Evolutionary conservation across 1,140 invertebrate species (phyloP).

Genomic region (Zaprionus ghesquierei): DNA sequence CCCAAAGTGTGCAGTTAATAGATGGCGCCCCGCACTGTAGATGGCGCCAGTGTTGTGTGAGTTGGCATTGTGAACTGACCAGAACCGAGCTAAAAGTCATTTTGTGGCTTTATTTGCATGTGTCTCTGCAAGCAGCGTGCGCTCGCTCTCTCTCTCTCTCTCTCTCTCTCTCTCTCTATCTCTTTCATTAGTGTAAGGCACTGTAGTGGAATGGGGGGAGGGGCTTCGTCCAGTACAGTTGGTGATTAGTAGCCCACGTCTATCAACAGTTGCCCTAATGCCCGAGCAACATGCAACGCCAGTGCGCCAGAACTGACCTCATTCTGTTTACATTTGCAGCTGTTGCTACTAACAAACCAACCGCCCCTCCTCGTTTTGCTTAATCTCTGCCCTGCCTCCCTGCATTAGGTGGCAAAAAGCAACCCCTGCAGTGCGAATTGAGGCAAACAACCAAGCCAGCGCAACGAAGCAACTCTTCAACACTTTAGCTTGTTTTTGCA

Average conservation of each 20-base stretch:
- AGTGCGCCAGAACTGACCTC: conserved; percentile 56
- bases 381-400: not conserved
- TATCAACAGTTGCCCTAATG: conserved; percentile 79
- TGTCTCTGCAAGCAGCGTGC: conserved; percentile 14
- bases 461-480: conserved; percentile 17
- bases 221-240: conserved; percentile 37
- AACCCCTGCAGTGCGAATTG: conserved; percentile 26
- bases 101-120: conserved; percentile 74
- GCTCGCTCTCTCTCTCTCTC: not conserved
- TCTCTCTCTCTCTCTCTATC: not conserved
- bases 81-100: conserved; percentile 52
- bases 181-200: not conserved
- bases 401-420: not conserved
- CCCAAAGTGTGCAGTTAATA: not conserved
- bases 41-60: conserved; percentile 33
- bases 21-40: not conserved
- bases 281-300: conserved; percentile 70
- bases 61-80: conserved; percentile 9
- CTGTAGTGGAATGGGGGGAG: not conserved
- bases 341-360: conserved; percentile 54
- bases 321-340: conserved; percentile 74
- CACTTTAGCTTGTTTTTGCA: conserved; percentile 31
- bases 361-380: not conserved
- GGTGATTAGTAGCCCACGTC: conserved; percentile 72
- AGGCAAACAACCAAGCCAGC: conserved; percentile 1